Base-by-base conservation (phyloP, 2,888 invertebrate species). In the Charanyca ferruginea region DNA sequence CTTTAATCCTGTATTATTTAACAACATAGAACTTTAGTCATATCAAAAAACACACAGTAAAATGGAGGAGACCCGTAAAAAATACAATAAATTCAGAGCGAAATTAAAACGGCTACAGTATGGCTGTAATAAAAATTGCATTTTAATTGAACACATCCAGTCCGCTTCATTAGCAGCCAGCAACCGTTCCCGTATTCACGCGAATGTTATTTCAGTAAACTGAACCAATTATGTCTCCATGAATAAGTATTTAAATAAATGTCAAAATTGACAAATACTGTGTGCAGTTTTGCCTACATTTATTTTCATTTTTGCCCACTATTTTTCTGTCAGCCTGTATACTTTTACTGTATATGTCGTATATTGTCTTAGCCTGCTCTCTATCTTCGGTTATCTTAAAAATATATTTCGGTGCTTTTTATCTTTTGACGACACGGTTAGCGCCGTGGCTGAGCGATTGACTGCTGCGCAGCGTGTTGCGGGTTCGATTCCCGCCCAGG, bases 111-210 rank as follows among this genome's bases (percentile, higher is more conserved):
- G 23, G 3, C 16, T 18, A 58, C 48, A 58, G 35, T 47, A 58
- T 44, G 49, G 20, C 51, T 42, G 32, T 18, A 51, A 58, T 32
- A 55, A 49, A 66, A 74, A 79, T 74, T 51, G 47, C 49, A 67
- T 67, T 74, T 51, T 32, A 66, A 79, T 74, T 79, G 79, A 74
- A 74, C 57, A 52, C 79, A 20, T 57, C 38, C 67, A 48, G 42
- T 61, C 16, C 48, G 55, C 28, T 53, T 57, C 38, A 58, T 49
- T 47, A 48, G 52, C n/a, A 11, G 35, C 11, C 20, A 23, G 41
- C 44, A 49, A 49, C 45, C 16, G 18, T 58, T 52, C 8, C 8
- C 44, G 22, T 28, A 28, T 51, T 54, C 66, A 55, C 25, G 18
- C 49, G 49, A 61, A 54, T 32, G 16, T 72, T 71, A 45, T 78